Evolutionary conservation across 2,113 vertebrate genomes (phyloP).

Genomic region (Epinephelus cyanopodus): DNA sequence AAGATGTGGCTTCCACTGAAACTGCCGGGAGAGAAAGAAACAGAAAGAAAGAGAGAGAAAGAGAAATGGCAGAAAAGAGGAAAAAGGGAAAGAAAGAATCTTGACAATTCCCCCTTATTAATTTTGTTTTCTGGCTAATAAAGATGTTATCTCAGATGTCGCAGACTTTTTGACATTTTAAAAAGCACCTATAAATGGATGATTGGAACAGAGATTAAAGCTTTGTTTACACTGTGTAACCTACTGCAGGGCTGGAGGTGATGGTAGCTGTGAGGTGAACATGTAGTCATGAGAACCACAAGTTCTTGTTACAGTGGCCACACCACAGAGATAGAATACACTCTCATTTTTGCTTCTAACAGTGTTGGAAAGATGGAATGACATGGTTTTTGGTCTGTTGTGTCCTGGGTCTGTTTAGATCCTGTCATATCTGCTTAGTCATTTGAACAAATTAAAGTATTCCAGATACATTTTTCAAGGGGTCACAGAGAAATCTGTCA

Average conservation of each 20-base stretch:
- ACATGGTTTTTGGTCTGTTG: not conserved
- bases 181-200: not conserved
- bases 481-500: conserved; percentile 1
- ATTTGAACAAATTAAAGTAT: not conserved
- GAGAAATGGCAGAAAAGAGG: conserved; percentile 1
- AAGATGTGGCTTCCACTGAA: conserved; percentile 58
- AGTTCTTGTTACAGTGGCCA: not conserved
- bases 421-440: not conserved
- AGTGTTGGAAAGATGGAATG: not conserved
- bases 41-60: conserved; percentile 20
- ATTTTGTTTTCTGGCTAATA: not conserved
- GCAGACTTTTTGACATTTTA: not conserved
- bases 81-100: not conserved
- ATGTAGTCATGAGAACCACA: not conserved
- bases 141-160: not conserved
- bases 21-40: conserved; percentile 44
- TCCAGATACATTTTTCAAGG: not conserved
- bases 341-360: too few species aligned
- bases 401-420: not conserved
- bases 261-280: not conserved
- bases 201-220: not conserved
- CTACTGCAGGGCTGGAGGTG: not conserved
- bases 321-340: not conserved
- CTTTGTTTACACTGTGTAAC: too few species aligned
- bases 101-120: not conserved